Evolutionary conservation across 2,888 invertebrate species (phyloP).

Genomic region (Erynnis tages): DNA sequence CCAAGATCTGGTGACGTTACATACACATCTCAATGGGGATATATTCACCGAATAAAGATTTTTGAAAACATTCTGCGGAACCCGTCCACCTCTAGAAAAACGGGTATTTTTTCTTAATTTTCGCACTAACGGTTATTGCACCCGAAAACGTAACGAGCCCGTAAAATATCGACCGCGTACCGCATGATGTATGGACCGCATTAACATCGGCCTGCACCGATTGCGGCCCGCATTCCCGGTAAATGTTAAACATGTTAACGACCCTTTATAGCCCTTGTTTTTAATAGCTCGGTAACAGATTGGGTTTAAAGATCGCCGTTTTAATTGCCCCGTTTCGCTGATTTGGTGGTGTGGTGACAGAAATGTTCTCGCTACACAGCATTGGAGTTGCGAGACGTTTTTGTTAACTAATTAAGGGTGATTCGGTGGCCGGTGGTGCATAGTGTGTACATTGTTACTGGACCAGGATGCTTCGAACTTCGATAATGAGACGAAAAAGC

Average conservation of each 20-base stretch:
- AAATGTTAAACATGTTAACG: constrained; percentile 35
- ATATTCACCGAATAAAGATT: no score
- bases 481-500: no score
- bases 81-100: constrained; percentile 5
- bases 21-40: background rate
- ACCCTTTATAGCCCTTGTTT: constrained; percentile 32
- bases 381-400: no score
- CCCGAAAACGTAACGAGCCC: constrained; percentile 50
- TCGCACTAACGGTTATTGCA: constrained; percentile 47
- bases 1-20: no score
- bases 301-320: constrained; percentile 8
- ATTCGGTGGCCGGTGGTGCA: no score
- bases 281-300: constrained; percentile 27
- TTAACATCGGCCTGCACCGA: constrained; percentile 38
- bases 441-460: no score
- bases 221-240: constrained; percentile 31
- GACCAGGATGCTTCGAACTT: no score
- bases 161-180: constrained; percentile 47
- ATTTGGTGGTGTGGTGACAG: background rate
- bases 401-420: no score
- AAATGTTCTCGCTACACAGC: background rate
- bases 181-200: constrained; percentile 45
- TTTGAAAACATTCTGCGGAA: constrained; percentile 4
- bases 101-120: constrained; percentile 39
- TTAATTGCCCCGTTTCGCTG: constrained; percentile 3